Percentiles rank a stretch among this genome's conserved stretches.
Conservation (phyloP, 2,888 invertebrate genomes). For the Strigamia maritima region DNA sequence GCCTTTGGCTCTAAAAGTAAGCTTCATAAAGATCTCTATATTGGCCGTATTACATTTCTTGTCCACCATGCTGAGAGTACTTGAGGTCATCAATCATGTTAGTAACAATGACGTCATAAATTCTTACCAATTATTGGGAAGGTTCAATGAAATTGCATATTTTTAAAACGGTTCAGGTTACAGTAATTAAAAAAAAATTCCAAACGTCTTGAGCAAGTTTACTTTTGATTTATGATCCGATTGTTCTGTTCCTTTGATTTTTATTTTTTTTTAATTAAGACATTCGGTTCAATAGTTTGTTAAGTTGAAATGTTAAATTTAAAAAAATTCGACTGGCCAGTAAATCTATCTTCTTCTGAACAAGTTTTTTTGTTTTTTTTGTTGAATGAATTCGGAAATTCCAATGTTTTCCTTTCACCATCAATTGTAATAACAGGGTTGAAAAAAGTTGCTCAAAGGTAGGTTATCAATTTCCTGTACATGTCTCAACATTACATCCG, state of each 20-base stretch:
- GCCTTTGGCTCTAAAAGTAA: background rate
- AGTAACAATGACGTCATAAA: too few species aligned
- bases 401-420: too few species aligned
- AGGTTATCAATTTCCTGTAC: background rate
- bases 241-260: background rate
- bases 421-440: background rate
- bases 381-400: too few species aligned
- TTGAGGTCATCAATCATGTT: too few species aligned
- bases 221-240: background rate
- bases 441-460: background rate
- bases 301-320: background rate
- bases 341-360: too few species aligned
- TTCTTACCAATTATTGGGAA: too few species aligned
- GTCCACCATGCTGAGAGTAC: too few species aligned
- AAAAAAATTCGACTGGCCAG: too few species aligned
- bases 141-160: background rate
- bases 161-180: too few species aligned
- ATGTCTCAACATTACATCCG: background rate
- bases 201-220: background rate
- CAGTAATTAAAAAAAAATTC: background rate
- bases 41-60: background rate
- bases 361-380: too few species aligned
- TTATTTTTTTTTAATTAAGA: background rate
- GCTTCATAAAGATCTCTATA: background rate
- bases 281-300: background rate